These are phyloP conservation scores for Hyles vespertilio DNA, from an alignment of 1,140 invertebrate genomes.

Conservation along the genomic window DNA sequence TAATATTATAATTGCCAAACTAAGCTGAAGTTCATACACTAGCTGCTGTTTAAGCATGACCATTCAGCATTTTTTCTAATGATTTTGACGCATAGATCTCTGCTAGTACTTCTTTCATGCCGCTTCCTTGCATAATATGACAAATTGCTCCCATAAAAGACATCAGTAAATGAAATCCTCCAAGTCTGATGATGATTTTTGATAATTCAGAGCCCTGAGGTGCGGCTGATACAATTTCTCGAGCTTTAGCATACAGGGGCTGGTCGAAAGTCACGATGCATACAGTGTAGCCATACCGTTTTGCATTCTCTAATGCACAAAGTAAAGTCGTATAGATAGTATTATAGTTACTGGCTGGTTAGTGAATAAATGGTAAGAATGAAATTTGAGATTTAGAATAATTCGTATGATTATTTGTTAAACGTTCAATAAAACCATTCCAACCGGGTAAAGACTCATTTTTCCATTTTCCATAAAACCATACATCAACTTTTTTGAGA, in stretches of 20 bases:
- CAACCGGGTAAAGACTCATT: conserved; percentile 24
- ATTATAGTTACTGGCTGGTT: conserved; percentile 33
- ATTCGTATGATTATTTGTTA: conserved; percentile 26
- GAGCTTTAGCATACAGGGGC: conserved; percentile 60
- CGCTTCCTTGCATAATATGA: conserved; percentile 58
- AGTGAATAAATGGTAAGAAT: conserved; percentile 55
- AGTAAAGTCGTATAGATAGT: conserved; percentile 42
- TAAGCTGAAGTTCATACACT: conserved; percentile 40
- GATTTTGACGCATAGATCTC: conserved; percentile 45
- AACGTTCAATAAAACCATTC: conserved; percentile 22
- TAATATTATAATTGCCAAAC: conserved; percentile 41
- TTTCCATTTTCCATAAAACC: conserved; percentile 37
- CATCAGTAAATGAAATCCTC: conserved; percentile 59
- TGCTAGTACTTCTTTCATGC: conserved; percentile 43
- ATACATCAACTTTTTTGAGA: conserved; percentile 13
- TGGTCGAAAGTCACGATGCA: conserved; percentile 55
- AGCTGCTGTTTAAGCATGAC: conserved; percentile 35
- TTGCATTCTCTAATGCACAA: conserved; percentile 30
- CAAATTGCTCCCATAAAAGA: conserved; percentile 59
- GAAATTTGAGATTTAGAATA: conserved; percentile 35
- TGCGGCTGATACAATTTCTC: conserved; percentile 53
- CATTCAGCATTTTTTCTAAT: conserved; percentile 55
- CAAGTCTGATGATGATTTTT: conserved; percentile 45
- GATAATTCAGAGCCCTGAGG: conserved; percentile 36
- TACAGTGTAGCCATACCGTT: conserved; percentile 22